Percentiles rank a stretch among this genome's conserved stretches.
phyloP scores from a whole-genome alignment of 2,888 invertebrate species.

The Chymomyza amoena region DNA sequence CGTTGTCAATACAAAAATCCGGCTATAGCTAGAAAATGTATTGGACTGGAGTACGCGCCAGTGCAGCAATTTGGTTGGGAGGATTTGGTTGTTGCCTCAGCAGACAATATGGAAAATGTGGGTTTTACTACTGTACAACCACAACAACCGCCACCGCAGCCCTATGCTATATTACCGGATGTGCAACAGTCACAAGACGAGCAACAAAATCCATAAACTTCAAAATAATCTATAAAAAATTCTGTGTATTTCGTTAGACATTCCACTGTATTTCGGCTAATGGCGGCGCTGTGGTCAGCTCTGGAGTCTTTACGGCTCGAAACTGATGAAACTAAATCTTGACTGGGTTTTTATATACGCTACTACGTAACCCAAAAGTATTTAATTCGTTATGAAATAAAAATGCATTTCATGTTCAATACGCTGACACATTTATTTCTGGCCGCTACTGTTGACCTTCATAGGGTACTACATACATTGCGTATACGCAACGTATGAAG shows the following conservation, averaged over 20 bases:
- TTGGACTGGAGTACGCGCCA: conserved; percentile 33
- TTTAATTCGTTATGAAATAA: neutral
- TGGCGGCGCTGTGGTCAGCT: conserved; percentile 16
- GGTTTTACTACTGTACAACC: conserved; percentile 1
- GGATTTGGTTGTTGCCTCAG: neutral
- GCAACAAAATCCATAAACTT: no score
- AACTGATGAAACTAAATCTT: neutral
- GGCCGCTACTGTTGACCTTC: neutral
- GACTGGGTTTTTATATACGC: neutral
- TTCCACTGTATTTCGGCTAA: neutral
- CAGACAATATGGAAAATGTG: conserved; percentile 21
- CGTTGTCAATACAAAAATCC: conserved; percentile 35
- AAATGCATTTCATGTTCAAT: neutral
- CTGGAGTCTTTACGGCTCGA: neutral
- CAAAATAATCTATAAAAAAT: neutral
- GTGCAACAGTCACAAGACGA: neutral
- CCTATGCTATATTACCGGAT: neutral
- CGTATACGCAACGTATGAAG: neutral
- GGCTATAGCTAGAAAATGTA: conserved; percentile 5
- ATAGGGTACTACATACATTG: neutral
- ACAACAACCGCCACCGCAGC: neutral
- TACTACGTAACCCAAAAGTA: neutral
- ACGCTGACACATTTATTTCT: neutral
- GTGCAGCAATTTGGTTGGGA: neutral
- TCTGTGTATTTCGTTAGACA: neutral